These are phyloP conservation scores for Anoplius nigerrimus DNA, from an alignment of 2,888 invertebrate species.

Conservation along the genomic window DNA sequence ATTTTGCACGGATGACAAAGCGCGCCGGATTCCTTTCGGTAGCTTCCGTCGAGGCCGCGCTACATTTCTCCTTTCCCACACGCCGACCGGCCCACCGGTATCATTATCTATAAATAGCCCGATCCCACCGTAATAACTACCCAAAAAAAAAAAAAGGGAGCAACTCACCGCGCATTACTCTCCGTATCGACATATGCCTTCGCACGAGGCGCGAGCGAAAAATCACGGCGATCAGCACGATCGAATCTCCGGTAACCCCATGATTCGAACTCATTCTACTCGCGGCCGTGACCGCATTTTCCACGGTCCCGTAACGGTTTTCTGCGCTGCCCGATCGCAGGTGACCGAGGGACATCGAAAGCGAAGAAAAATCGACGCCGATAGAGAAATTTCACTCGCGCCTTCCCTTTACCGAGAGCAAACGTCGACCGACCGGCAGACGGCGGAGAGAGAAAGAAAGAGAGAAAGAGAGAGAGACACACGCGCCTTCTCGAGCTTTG, in stretches of 20 bases:
- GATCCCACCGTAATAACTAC: too few species aligned
- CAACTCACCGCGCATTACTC: too few species aligned
- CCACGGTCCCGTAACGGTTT: too few species aligned
- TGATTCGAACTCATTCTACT: too few species aligned
- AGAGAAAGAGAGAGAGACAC: background rate
- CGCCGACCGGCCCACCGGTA: too few species aligned
- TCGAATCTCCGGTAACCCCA: too few species aligned
- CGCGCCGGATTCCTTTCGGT: slow-evolving; percentile 16
- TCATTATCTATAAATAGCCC: too few species aligned
- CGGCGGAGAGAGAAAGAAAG: slow-evolving; percentile 17
- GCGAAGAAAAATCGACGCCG: slow-evolving; percentile 8
- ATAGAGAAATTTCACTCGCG: background rate
- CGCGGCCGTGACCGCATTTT: too few species aligned
- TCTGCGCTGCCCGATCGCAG: background rate
- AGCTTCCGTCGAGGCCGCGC: background rate
- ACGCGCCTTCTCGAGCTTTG: too few species aligned
- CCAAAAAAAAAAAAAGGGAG: too few species aligned
- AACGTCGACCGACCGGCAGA: background rate
- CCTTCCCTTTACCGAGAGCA: background rate
- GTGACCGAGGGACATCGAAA: background rate
- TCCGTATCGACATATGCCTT: background rate
- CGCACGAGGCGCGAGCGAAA: background rate
- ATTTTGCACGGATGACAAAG: slow-evolving; percentile 18
- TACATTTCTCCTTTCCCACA: background rate
- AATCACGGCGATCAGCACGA: slow-evolving; percentile 6